These are phyloP conservation scores for Bicyclus anynana DNA, from an alignment of 1,140 invertebrate genomes.

Conservation along the genomic window DNA sequence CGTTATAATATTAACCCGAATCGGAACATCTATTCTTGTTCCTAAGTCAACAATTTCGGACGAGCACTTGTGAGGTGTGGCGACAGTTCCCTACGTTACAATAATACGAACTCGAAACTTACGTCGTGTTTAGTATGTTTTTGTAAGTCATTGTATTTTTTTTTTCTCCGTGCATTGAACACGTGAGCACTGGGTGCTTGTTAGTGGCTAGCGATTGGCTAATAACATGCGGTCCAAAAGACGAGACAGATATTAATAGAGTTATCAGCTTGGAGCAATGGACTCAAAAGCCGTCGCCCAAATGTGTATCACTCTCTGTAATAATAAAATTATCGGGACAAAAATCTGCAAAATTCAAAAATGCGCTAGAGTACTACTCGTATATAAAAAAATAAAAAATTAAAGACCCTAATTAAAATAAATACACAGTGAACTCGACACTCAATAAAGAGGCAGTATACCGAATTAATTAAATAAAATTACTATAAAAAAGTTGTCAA, in stretches of 20 bases:
- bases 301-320: not conserved
- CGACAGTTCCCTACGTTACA: not conserved
- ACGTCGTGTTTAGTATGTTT: not conserved
- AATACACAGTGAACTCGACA: too few species aligned
- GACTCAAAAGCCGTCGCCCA: conserved; percentile 34
- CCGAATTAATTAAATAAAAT: too few species aligned
- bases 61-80: not conserved
- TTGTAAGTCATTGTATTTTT: not conserved
- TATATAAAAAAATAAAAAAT: too few species aligned
- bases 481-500: too few species aligned
- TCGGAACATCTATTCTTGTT: not conserved
- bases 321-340: not conserved
- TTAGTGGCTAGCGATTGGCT: conserved; percentile 40
- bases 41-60: not conserved
- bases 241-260: conserved; percentile 62
- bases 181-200: conserved; percentile 1
- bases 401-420: too few species aligned
- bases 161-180: not conserved
- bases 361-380: not conserved
- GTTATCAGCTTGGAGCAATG: conserved; percentile 64
- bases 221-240: conserved; percentile 42
- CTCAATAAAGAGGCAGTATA: too few species aligned
- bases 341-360: not conserved
- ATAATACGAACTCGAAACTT: too few species aligned
- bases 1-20: conserved; percentile 1